Conservation (phyloP, 2,888 invertebrate species). For the Achlya flavicornis region DNA sequence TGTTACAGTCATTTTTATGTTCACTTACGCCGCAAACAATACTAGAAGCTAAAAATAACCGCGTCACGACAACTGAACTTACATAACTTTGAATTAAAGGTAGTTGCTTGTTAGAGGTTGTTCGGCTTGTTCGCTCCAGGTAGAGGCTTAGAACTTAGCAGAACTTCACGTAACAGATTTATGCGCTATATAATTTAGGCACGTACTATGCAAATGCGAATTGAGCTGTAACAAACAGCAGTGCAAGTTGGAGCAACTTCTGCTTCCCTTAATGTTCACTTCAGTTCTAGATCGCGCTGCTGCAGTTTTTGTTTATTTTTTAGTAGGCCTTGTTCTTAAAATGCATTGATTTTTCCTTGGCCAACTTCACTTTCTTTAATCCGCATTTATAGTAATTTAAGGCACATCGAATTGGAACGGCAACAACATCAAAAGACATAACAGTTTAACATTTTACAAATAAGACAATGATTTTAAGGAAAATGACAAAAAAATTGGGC, state of each 20-base stretch:
- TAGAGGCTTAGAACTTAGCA: background rate
- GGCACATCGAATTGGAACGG: background rate
- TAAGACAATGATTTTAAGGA: background rate
- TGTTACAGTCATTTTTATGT: background rate
- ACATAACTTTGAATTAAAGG: background rate
- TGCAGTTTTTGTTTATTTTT: background rate
- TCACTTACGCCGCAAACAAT: conserved; percentile 24
- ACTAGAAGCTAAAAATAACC: conserved; percentile 47
- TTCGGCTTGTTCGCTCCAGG: background rate
- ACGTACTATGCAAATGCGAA: conserved; percentile 2
- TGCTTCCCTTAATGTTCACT: background rate
- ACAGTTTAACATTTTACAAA: background rate
- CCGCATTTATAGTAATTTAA: background rate
- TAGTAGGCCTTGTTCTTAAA: too few species aligned
- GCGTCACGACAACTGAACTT: conserved; percentile 34
- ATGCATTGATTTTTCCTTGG: background rate
- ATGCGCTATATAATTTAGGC: conserved; percentile 2
- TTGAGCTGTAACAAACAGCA: conserved; percentile 3
- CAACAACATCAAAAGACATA: background rate
- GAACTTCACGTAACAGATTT: conserved; percentile 1
- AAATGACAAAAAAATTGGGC: background rate
- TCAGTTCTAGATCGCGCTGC: background rate
- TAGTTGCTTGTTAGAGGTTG: background rate
- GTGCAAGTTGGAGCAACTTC: background rate
- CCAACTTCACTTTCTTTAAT: background rate